Conservation (phyloP, 2,797 vertebrate genomes). For the Prionace glauca region DNA sequence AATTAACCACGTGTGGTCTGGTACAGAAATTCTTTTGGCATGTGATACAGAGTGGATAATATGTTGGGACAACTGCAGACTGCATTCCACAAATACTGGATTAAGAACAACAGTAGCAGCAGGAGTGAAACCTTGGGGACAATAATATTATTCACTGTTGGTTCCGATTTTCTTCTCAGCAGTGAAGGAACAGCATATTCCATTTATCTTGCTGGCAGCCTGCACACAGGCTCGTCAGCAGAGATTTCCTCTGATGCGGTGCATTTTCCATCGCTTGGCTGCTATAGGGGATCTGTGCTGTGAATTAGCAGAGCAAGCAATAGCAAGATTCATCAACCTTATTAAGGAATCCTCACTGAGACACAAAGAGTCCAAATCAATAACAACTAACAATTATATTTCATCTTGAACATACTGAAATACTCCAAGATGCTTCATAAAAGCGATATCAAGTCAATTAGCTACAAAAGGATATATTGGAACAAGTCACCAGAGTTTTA, state of each 20-base stretch:
- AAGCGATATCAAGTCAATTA: background rate
- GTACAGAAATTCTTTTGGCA: background rate
- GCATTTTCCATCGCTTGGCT: background rate
- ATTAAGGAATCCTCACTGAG: background rate
- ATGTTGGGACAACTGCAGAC: background rate
- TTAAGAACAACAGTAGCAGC: background rate
- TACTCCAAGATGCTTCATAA: background rate
- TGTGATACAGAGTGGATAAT: background rate
- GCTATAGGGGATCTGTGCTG: background rate
- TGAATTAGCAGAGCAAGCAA: background rate
- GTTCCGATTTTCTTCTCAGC: background rate
- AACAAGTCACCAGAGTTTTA: background rate
- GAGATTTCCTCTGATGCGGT: background rate
- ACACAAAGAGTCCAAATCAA: background rate
- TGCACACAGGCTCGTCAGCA: background rate
- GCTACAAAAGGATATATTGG: background rate
- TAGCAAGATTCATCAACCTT: background rate
- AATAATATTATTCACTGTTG: background rate
- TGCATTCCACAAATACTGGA: background rate
- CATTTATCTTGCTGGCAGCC: background rate
- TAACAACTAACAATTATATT: background rate
- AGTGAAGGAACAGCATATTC: background rate
- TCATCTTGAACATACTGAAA: background rate
- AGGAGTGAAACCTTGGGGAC: background rate
- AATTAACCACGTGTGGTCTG: background rate